Percentiles rank a stretch among this genome's conserved stretches.
Conservation (phyloP, 2,888 invertebrate species). For the Hypomecis punctinalis region DNA sequence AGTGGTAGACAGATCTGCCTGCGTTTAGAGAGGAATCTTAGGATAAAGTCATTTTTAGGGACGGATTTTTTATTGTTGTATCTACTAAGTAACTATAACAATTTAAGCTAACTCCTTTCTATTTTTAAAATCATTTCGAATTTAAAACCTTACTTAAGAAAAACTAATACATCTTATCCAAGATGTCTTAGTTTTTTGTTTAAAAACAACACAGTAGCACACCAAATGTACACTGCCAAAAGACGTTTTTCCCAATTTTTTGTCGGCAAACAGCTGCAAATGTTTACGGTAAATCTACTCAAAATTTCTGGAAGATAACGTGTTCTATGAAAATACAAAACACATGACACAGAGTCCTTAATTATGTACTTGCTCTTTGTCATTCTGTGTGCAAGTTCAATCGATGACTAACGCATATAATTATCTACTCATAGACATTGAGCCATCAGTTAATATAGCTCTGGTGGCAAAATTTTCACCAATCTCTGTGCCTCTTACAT, state of each 20-base stretch:
- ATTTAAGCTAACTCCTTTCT: too few species aligned
- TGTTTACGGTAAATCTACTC: neutral
- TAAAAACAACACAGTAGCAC: slow-evolving; percentile 5
- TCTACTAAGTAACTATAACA: too few species aligned
- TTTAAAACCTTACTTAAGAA: too few species aligned
- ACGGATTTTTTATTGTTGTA: neutral
- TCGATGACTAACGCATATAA: slow-evolving; percentile 25
- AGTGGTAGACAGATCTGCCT: too few species aligned
- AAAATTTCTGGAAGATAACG: slow-evolving; percentile 2
- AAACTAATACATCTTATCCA: too few species aligned
- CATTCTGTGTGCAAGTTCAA: slow-evolving; percentile 23
- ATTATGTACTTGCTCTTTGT: slow-evolving; percentile 28
- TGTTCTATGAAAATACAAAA: slow-evolving; percentile 9
- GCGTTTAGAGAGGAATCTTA: neutral
- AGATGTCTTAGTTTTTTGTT: too few species aligned
- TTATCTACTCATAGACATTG: slow-evolving; percentile 23
- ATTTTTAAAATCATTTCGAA: too few species aligned
- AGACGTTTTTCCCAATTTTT: neutral
- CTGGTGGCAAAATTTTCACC: too few species aligned
- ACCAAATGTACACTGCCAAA: neutral
- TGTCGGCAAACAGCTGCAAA: slow-evolving; percentile 6
- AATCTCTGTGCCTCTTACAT: too few species aligned
- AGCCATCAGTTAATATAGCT: slow-evolving; percentile 7
- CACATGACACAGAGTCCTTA: slow-evolving; percentile 16
- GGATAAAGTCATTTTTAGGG: neutral